phyloP scores from a whole-genome alignment of 2,113 vertebrate genomes.

The Aspiorhynchus laticeps region DNA sequence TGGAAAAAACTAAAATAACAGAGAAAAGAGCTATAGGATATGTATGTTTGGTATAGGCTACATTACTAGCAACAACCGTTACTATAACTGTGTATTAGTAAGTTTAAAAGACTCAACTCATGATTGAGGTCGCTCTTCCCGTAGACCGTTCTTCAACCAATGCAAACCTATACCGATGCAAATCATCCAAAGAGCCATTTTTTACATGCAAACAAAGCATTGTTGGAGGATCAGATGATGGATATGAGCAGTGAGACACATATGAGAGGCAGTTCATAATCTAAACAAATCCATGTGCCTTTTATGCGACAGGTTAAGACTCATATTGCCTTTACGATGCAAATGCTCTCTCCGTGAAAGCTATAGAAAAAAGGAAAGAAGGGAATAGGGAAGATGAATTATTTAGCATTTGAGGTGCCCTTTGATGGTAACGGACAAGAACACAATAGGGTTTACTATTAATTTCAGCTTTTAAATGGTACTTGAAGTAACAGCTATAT shows the following conservation, averaged over 20 bases:
- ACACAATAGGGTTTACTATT: neutral
- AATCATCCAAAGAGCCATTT: slow-evolving; percentile 59
- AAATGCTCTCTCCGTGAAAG: slow-evolving; percentile 56
- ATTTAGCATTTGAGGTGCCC: slow-evolving; percentile 15
- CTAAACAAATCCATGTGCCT: slow-evolving; percentile 57
- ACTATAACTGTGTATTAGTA: slow-evolving; percentile 59
- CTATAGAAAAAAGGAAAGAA: neutral
- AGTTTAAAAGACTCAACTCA: slow-evolving; percentile 53
- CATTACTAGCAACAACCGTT: slow-evolving; percentile 52
- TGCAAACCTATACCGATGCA: slow-evolving; percentile 62
- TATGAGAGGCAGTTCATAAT: slow-evolving; percentile 62
- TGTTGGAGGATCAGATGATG: slow-evolving; percentile 35
- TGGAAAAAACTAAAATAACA: neutral
- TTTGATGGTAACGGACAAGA: slow-evolving; percentile 48
- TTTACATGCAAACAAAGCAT: slow-evolving; percentile 68
- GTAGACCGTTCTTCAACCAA: slow-evolving; percentile 59
- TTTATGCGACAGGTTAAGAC: slow-evolving; percentile 48
- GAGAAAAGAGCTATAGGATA: neutral
- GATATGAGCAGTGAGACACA: slow-evolving; percentile 25
- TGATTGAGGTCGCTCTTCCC: slow-evolving; percentile 54
- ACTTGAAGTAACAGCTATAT: neutral
- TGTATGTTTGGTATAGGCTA: neutral
- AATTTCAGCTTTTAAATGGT: slow-evolving; percentile 2
- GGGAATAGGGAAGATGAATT: neutral
- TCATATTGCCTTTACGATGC: slow-evolving; percentile 63